phyloP scores from a whole-genome alignment of 2,113 vertebrate species.

The Lampris incognitus region DNA sequence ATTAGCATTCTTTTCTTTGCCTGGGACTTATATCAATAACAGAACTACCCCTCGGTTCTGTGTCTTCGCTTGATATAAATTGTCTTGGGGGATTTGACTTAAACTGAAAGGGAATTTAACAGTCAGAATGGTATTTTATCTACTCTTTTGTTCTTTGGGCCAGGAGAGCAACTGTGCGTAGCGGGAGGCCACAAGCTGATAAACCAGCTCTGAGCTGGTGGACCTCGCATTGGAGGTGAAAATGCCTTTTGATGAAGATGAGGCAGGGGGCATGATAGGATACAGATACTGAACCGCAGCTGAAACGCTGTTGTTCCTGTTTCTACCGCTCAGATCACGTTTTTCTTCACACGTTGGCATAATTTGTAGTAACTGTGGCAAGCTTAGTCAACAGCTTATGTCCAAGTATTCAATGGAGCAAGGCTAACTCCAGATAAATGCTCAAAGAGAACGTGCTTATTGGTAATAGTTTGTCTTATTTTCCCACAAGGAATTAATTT shows the following conservation, averaged over 20 bases:
- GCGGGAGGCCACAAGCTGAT: slow-evolving; percentile 43
- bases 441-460: neutral
- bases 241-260: slow-evolving; percentile 1
- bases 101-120: slow-evolving; percentile 63
- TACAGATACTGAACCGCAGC: neutral
- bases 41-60: slow-evolving; percentile 66
- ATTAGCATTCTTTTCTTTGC: slow-evolving; percentile 77
- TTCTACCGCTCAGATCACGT: neutral
- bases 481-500: too few species aligned
- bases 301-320: neutral
- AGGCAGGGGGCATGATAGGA: neutral
- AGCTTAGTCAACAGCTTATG: neutral
- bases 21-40: slow-evolving; percentile 78
- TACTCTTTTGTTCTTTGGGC: slow-evolving; percentile 52
- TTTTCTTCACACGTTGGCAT: neutral
- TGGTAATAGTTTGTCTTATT: neutral
- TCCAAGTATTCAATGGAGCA: neutral
- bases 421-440: neutral
- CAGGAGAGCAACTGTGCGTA: slow-evolving; percentile 36
- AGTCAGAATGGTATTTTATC: slow-evolving; percentile 65
- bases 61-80: slow-evolving; percentile 69
- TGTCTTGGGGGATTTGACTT: slow-evolving; percentile 70
- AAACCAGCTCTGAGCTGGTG: slow-evolving; percentile 17
- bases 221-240: slow-evolving; percentile 10
- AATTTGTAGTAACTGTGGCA: neutral